Evolutionary conservation across 1,140 invertebrate species (phyloP).

Genomic region (Philopotamus ludificatus): DNA sequence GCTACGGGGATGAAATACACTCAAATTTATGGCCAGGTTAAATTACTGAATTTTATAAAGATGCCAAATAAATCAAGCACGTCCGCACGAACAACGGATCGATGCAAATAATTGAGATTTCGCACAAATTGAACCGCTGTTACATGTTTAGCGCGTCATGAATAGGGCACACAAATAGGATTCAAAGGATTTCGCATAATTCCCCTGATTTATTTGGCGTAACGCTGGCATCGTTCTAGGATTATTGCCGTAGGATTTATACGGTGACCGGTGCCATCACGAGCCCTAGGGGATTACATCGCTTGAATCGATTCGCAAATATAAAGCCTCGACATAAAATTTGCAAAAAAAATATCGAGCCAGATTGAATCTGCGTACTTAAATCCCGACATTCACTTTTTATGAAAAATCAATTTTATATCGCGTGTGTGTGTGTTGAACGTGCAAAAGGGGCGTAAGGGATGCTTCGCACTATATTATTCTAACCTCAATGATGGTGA

Average conservation of each 20-base stretch:
- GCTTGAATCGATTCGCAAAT: not conserved
- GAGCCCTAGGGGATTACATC: not conserved
- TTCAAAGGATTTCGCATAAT: not conserved
- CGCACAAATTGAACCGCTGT: not conserved
- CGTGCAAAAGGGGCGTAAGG: too few relatives aligned
- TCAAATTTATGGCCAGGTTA: not conserved
- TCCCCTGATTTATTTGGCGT: not conserved
- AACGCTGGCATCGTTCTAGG: not conserved
- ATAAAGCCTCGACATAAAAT: not conserved
- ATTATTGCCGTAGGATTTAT: not conserved
- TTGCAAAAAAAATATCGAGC: not conserved
- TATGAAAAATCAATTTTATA: not conserved
- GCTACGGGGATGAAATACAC: not conserved
- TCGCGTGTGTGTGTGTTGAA: not conserved
- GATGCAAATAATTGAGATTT: not conserved
- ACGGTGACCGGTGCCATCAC: not conserved
- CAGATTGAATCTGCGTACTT: not conserved
- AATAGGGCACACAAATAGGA: not conserved
- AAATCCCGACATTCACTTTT: not conserved
- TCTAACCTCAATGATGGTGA: too few relatives aligned
- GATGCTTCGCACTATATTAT: not conserved
- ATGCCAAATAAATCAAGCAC: not conserved
- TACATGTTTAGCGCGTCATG: not conserved
- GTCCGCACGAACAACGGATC: not conserved
- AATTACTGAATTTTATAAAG: not conserved